Evolutionary conservation across 2,888 invertebrate species (phyloP).

Genomic region (Leuctra nigra): DNA sequence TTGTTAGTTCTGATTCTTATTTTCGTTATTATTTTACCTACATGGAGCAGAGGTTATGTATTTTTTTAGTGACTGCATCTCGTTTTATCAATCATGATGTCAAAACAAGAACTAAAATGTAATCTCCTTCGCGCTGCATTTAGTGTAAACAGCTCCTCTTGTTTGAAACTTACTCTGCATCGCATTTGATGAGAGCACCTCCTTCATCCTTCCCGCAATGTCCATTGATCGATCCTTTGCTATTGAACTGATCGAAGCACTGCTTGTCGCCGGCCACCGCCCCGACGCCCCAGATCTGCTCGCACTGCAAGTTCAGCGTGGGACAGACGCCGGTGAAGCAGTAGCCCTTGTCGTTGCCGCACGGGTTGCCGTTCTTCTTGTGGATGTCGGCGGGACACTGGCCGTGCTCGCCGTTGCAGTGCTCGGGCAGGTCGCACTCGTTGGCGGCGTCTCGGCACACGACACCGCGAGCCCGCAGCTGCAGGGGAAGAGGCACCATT

Average conservation of each 20-base stretch:
- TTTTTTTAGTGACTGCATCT: no score
- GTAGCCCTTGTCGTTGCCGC: slow-evolving; percentile 65
- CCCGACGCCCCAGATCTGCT: slow-evolving; percentile 88
- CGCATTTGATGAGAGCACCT: slow-evolving; percentile 79
- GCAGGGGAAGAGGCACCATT: no score
- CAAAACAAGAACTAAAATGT: no score
- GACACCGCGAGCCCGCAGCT: slow-evolving; percentile 68
- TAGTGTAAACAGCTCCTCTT: no score
- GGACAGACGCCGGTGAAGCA: slow-evolving; percentile 91
- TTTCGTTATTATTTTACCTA: no score
- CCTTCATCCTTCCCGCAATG: slow-evolving; percentile 83
- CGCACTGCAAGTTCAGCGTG: slow-evolving; percentile 80
- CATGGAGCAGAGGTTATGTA: no score
- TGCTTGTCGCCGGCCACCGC: slow-evolving; percentile 74
- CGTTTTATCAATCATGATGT: no score
- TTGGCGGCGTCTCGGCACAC: slow-evolving; percentile 80
- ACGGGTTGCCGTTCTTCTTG: slow-evolving; percentile 89
- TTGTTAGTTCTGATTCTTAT: no score
- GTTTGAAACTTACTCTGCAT: slow-evolving; percentile 74
- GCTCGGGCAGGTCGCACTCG: slow-evolving; percentile 95
- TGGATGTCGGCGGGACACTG: slow-evolving; percentile 85
- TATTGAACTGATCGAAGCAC: slow-evolving; percentile 93
- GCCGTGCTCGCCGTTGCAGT: slow-evolving; percentile 83
- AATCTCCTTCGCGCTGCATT: no score
- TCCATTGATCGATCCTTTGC: slow-evolving; percentile 90